Conservation (phyloP, 2,797 vertebrate genomes). For the Gila robusta region DNA sequence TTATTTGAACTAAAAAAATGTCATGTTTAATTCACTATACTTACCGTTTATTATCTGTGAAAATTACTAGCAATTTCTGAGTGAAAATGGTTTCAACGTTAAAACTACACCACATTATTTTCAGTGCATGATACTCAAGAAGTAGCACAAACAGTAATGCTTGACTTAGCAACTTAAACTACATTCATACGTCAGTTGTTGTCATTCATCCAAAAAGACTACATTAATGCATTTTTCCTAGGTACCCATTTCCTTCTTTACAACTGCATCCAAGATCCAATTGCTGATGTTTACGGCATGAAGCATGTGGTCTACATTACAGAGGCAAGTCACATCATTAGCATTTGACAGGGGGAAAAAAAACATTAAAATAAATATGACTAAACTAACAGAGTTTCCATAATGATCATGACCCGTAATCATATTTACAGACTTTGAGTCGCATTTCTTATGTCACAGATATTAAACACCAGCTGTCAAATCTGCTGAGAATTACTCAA, state of each 20-base stretch:
- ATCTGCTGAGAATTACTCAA: neutral
- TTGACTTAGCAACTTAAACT: neutral
- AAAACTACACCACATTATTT: neutral
- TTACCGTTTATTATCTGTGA: neutral
- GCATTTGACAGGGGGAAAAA: slow-evolving; percentile 34
- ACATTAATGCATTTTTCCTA: slow-evolving; percentile 2
- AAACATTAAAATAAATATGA: neutral
- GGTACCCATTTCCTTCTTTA: slow-evolving; percentile 3
- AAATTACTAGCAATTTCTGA: neutral
- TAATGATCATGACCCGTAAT: neutral
- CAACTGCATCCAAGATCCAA: slow-evolving; percentile 14
- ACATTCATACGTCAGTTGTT: neutral
- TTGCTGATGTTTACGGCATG: slow-evolving; percentile 31
- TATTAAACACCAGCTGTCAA: slow-evolving; percentile 13
- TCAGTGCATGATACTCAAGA: neutral
- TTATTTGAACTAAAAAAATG: too few relatives aligned
- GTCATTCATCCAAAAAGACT: neutral
- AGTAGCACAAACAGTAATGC: slow-evolving; percentile 5
- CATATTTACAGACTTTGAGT: neutral
- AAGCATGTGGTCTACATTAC: slow-evolving; percentile 59
- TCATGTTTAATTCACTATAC: neutral
- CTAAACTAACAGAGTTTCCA: neutral
- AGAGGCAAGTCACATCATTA: slow-evolving; percentile 51
- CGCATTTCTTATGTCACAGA: slow-evolving; percentile 12
- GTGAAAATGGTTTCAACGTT: neutral